phyloP scores from a whole-genome alignment of 2,888 invertebrate genomes.

The Andrena haemorrhoa region DNA sequence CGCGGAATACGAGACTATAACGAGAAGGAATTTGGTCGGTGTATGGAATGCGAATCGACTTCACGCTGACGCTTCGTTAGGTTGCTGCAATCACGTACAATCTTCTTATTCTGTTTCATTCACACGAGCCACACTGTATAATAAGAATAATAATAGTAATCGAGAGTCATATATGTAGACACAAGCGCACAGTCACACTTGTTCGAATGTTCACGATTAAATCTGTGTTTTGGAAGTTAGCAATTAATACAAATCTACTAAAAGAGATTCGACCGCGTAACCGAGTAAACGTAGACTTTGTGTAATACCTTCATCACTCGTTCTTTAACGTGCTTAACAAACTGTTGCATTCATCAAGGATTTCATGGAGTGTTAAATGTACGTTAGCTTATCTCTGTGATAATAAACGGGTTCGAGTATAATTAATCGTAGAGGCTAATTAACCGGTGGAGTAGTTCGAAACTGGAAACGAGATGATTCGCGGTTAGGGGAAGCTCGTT shows the following conservation, averaged over 20 bases:
- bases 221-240: slow-evolving; percentile 24
- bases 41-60: slow-evolving; percentile 67
- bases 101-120: slow-evolving; percentile 46
- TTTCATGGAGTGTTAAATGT: slow-evolving; percentile 27
- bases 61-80: slow-evolving; percentile 80
- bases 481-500: neutral
- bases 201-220: slow-evolving; percentile 20
- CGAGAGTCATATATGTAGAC: neutral
- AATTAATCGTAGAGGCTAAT: slow-evolving; percentile 13
- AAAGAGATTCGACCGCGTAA: slow-evolving; percentile 14
- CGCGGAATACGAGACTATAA: neutral
- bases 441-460: neutral
- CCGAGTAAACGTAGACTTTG: slow-evolving; percentile 1
- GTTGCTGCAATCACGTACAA: slow-evolving; percentile 76
- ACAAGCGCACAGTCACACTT: neutral
- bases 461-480: neutral
- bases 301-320: neutral
- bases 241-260: slow-evolving; percentile 24
- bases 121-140: slow-evolving; percentile 48
- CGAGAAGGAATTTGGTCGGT: slow-evolving; percentile 24
- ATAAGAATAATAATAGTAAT: slow-evolving; percentile 1
- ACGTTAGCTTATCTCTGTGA: slow-evolving; percentile 27
- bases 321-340: slow-evolving; percentile 35
- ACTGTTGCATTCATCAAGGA: slow-evolving; percentile 19
- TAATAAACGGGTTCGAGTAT: slow-evolving; percentile 6